phyloP scores from a whole-genome alignment of 2,888 invertebrate species.

The Clostera curtula region DNA sequence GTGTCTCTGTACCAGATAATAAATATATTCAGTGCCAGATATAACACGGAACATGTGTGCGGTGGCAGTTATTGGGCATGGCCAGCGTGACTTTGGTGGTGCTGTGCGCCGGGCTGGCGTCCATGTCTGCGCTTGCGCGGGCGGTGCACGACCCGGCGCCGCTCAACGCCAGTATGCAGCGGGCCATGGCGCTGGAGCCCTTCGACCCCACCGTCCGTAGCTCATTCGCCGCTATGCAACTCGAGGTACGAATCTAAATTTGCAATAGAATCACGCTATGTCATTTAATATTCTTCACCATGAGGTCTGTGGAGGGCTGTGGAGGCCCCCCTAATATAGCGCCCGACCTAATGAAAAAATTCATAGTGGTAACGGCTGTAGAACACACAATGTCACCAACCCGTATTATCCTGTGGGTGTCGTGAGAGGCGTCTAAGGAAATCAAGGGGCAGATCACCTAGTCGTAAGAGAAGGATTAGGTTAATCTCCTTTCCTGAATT shows the following conservation, averaged over 20 bases:
- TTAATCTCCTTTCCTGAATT: no score
- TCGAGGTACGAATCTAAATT: slow-evolving; percentile 35
- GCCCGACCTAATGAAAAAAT: no score
- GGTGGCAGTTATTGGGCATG: slow-evolving; percentile 44
- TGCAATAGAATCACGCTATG: neutral
- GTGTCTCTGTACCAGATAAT: no score
- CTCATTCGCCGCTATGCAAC: slow-evolving; percentile 58
- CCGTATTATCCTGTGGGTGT: no score
- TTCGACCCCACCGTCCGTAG: slow-evolving; percentile 43
- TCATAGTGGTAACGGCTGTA: no score
- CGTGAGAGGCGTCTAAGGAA: no score
- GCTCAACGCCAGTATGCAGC: slow-evolving; percentile 54
- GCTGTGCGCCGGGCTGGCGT: slow-evolving; percentile 45
- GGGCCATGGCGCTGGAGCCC: slow-evolving; percentile 40
- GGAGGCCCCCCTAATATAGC: no score
- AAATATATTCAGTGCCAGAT: neutral
- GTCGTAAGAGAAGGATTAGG: no score
- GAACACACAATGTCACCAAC: no score
- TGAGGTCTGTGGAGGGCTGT: no score
- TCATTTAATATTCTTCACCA: neutral
- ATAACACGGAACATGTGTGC: neutral
- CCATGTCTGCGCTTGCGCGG: slow-evolving; percentile 39
- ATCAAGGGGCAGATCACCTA: no score
- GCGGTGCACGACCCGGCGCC: slow-evolving; percentile 41
- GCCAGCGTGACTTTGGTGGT: slow-evolving; percentile 47